A percentile compares a stretch with the other conserved stretches of the same genome.
Conservation (phyloP, 2,888 invertebrate genomes). For the Phalangium opilio region DNA sequence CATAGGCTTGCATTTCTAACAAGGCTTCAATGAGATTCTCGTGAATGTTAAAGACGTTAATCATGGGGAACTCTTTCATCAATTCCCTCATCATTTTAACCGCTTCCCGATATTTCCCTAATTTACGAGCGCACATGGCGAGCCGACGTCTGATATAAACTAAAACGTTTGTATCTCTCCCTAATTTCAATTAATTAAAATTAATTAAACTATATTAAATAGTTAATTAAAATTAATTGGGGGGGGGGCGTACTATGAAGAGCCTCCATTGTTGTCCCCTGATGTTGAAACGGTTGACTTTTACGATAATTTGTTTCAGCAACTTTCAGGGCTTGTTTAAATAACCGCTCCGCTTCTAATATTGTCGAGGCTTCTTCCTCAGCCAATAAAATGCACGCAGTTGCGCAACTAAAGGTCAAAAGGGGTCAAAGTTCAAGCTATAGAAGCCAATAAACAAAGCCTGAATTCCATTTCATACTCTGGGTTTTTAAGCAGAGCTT, state of each 20-base stretch:
- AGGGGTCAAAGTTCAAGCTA: not conserved
- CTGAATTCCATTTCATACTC: conserved; percentile 43
- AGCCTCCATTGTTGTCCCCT: conserved; percentile 54
- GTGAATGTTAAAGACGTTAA: conserved; percentile 81
- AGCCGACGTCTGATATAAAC: conserved; percentile 84
- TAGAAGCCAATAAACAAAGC: not conserved
- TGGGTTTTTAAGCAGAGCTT: conserved; percentile 66
- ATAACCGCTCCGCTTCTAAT: conserved; percentile 18
- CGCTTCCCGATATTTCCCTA: conserved; percentile 85
- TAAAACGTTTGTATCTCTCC: conserved; percentile 79
- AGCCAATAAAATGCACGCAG: conserved; percentile 83
- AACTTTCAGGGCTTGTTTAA: conserved; percentile 65
- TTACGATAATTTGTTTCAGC: conserved; percentile 65
- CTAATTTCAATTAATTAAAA: conserved; percentile 27
- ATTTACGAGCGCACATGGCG: conserved; percentile 93
- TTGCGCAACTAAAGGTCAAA: conserved; percentile 47
- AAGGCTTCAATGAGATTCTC: conserved; percentile 92
- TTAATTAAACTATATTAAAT: not conserved
- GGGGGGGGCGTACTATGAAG: conserved; percentile 48
- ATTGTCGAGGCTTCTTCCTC: conserved; percentile 94
- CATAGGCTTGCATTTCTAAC: conserved; percentile 88
- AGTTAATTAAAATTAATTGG: conserved; percentile 12
- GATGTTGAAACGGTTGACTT: conserved; percentile 64
- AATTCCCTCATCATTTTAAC: conserved; percentile 89
- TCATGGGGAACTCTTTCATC: conserved; percentile 67